Conservation (phyloP, 2,888 invertebrate species). For the Cheilosia soror region DNA sequence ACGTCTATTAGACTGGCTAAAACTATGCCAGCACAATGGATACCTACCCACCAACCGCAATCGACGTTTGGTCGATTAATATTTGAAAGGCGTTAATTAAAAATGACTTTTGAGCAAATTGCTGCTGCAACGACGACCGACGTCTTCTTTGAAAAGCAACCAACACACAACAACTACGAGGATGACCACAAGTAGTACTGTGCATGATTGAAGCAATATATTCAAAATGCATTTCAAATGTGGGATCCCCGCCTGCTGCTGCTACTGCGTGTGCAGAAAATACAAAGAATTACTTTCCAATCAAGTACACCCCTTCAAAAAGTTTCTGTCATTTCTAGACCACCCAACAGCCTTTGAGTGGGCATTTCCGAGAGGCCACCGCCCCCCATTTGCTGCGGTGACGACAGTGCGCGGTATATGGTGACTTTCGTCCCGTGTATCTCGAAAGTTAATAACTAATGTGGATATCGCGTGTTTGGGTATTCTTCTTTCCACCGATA, state of each 20-base stretch:
- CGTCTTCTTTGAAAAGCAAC: slow-evolving; percentile 39
- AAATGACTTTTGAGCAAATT: slow-evolving; percentile 74
- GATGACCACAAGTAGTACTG: slow-evolving; percentile 15
- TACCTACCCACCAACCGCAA: slow-evolving; percentile 42
- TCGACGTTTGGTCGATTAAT: slow-evolving; percentile 73
- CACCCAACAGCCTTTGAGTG: slow-evolving; percentile 42
- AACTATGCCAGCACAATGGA: slow-evolving; percentile 41
- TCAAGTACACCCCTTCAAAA: slow-evolving; percentile 31
- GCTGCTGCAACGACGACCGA: slow-evolving; percentile 14
- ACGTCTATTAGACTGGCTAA: slow-evolving; percentile 28
- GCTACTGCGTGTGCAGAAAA: slow-evolving; percentile 29
- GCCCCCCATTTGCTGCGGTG: slow-evolving; percentile 10
- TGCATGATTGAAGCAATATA: slow-evolving; percentile 46
- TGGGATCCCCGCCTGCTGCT: slow-evolving; percentile 55
- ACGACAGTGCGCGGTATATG: not conserved
- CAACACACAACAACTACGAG: not conserved
- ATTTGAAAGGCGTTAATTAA: slow-evolving; percentile 76
- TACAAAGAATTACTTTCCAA: slow-evolving; percentile 65
- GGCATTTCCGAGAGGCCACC: slow-evolving; percentile 54
- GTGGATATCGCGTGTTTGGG: slow-evolving; percentile 74
- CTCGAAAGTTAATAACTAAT: slow-evolving; percentile 76
- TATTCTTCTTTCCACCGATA: slow-evolving; percentile 21
- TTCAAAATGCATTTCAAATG: slow-evolving; percentile 65
- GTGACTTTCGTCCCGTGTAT: slow-evolving; percentile 35
- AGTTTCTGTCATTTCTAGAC: slow-evolving; percentile 31